A percentile compares a stretch with the other conserved stretches of the same genome.
phyloP scores from a whole-genome alignment of 2,113 vertebrate genomes.

The Pelvicachromis taeniatus region DNA sequence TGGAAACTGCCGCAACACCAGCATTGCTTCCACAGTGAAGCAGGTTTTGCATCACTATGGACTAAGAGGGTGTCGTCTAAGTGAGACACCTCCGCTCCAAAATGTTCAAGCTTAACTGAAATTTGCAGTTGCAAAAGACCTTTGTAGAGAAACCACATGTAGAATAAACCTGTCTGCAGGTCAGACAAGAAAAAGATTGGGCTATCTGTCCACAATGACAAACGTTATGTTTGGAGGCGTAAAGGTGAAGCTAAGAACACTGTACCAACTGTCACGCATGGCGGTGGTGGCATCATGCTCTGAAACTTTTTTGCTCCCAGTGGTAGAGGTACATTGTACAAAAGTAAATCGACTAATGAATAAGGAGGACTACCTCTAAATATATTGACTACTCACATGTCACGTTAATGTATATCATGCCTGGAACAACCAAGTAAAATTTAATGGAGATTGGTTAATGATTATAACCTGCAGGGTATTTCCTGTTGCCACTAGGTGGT shows the following conservation, averaged over 20 bases:
- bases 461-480: not conserved
- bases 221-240: fast-evolving
- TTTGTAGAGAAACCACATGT: not conserved
- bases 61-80: not conserved
- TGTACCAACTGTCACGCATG: fast-evolving
- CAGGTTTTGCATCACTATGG: no score
- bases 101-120: not conserved
- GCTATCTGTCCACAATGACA: not conserved
- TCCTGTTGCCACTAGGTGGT: not conserved
- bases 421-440: not conserved
- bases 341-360: not conserved
- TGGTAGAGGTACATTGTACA: not conserved
- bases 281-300: not conserved
- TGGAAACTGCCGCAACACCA: not conserved
- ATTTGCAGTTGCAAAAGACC: not conserved
- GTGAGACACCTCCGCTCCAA: not conserved
- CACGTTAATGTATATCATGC: not conserved
- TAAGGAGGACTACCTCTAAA: not conserved
- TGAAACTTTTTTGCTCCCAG: not conserved
- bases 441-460: not conserved
- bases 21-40: no score
- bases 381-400: not conserved
- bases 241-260: not conserved
- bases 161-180: not conserved
- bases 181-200: not conserved